Conservation (phyloP, 2,888 invertebrate species). For the Nowickia ferox region DNA sequence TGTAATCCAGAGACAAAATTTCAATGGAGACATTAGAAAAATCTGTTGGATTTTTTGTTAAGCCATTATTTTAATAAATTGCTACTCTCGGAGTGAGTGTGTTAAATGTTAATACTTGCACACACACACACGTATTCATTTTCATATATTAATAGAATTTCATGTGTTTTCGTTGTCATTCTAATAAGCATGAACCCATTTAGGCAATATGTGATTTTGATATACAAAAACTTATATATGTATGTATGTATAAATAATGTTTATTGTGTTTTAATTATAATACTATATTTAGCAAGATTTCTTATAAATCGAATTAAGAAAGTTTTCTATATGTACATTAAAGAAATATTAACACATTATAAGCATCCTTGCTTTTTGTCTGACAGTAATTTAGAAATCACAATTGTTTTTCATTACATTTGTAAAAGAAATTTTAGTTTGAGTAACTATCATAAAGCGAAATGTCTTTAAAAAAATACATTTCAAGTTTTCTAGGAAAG, state of each 20-base stretch:
- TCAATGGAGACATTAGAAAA: slow-evolving; percentile 81
- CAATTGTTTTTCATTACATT: slow-evolving; percentile 43
- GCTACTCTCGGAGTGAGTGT: slow-evolving; percentile 37
- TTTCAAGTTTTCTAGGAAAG: too few relatives aligned
- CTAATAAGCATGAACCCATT: slow-evolving; percentile 70
- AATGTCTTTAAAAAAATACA: too few relatives aligned
- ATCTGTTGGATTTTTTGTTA: slow-evolving; percentile 76
- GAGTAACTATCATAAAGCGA: too few relatives aligned
- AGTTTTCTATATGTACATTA: background rate
- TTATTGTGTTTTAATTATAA: slow-evolving; percentile 71
- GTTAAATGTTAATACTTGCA: slow-evolving; percentile 27
- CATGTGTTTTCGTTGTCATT: slow-evolving; percentile 19
- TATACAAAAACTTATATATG: slow-evolving; percentile 39
- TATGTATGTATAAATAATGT: slow-evolving; percentile 48
- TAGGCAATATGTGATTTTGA: slow-evolving; percentile 67
- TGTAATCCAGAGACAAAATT: slow-evolving; percentile 39
- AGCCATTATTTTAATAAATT: slow-evolving; percentile 69
- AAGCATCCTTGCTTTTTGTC: slow-evolving; percentile 46
- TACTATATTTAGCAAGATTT: background rate
- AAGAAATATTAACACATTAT: slow-evolving; percentile 66
- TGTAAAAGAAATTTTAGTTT: background rate
- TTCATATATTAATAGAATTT: slow-evolving; percentile 7
- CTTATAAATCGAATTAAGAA: slow-evolving; percentile 19
- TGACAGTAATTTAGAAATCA: slow-evolving; percentile 9
- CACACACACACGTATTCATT: too few relatives aligned